Evolutionary conservation across 2,888 invertebrate genomes (phyloP).

Genomic region (Trissoscelio sp.): DNA sequence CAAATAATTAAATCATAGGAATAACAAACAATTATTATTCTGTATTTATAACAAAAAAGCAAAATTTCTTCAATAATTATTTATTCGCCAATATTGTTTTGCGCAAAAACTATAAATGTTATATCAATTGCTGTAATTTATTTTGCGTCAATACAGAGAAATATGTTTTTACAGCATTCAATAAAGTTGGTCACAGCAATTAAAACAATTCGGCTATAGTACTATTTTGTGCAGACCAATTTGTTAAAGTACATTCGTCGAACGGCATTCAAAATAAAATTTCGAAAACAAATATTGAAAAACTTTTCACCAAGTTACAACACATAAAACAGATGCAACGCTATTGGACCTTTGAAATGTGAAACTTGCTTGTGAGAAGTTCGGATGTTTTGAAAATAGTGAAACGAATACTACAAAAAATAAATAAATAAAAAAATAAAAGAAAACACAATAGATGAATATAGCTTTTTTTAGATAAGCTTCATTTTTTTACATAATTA

Average conservation of each 20-base stretch:
- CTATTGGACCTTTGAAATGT: conserved; percentile 27
- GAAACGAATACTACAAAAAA: not conserved
- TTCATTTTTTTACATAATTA: too few relatives aligned
- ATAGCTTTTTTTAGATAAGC: too few relatives aligned
- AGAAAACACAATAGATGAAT: too few relatives aligned
- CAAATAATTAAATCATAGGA: too few relatives aligned
- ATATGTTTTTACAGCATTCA: not conserved
- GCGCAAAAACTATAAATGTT: too few relatives aligned
- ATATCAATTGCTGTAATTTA: too few relatives aligned
- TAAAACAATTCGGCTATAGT: conserved; percentile 24
- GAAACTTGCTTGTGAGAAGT: conserved; percentile 34
- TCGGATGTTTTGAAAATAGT: not conserved
- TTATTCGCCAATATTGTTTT: too few relatives aligned
- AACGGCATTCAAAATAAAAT: conserved; percentile 27
- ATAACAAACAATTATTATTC: too few relatives aligned
- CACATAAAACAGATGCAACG: conserved; percentile 44
- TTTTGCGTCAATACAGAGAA: too few relatives aligned
- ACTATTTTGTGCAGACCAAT: conserved; percentile 15
- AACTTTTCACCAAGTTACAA: conserved; percentile 39
- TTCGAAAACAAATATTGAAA: conserved; percentile 55
- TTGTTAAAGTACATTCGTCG: conserved; percentile 36
- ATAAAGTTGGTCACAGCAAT: not conserved
- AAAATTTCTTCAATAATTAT: too few relatives aligned
- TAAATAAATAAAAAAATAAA: too few relatives aligned
- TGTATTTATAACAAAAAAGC: too few relatives aligned